A percentile compares a stretch with the other conserved stretches of the same genome.
Conservation (phyloP, 2,888 invertebrate species). For the Acronicta alni region DNA sequence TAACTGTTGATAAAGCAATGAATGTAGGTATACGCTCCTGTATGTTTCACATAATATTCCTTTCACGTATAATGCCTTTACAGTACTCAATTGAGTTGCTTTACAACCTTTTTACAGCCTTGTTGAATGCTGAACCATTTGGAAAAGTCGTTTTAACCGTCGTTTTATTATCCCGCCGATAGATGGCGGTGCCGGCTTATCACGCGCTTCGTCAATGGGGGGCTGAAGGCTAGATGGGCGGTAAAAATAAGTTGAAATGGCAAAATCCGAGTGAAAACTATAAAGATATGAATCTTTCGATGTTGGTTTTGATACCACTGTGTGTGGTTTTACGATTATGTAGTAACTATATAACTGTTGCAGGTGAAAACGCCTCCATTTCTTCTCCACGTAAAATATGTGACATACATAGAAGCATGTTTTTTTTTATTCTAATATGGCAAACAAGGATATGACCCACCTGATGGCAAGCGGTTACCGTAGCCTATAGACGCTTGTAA, state of each 20-base stretch:
- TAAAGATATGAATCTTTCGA: constrained; percentile 27
- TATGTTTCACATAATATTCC: not conserved
- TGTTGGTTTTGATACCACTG: not conserved
- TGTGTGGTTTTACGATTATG: constrained; percentile 24
- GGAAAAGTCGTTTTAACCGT: constrained; percentile 30
- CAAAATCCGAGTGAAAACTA: constrained; percentile 10
- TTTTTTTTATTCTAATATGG: too few species aligned
- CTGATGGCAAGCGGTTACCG: too few species aligned
- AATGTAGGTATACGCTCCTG: too few species aligned
- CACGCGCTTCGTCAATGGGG: constrained; percentile 18
- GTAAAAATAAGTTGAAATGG: constrained; percentile 26
- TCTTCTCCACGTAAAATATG: not conserved
- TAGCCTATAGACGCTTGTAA: too few species aligned
- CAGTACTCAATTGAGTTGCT: constrained; percentile 27
- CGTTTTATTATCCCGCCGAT: constrained; percentile 39
- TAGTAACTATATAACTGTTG: constrained; percentile 3
- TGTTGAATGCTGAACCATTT: constrained; percentile 32
- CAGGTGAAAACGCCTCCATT: not conserved
- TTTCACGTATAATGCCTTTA: constrained; percentile 4
- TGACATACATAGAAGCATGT: too few species aligned
- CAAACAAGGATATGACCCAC: too few species aligned
- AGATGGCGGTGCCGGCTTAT: constrained; percentile 21
- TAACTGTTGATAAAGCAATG: too few species aligned
- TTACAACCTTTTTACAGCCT: constrained; percentile 44
- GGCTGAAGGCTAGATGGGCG: constrained; percentile 13